Base-by-base conservation (phyloP, 2,888 invertebrate genomes). In the Acrobasis repandana region DNA sequence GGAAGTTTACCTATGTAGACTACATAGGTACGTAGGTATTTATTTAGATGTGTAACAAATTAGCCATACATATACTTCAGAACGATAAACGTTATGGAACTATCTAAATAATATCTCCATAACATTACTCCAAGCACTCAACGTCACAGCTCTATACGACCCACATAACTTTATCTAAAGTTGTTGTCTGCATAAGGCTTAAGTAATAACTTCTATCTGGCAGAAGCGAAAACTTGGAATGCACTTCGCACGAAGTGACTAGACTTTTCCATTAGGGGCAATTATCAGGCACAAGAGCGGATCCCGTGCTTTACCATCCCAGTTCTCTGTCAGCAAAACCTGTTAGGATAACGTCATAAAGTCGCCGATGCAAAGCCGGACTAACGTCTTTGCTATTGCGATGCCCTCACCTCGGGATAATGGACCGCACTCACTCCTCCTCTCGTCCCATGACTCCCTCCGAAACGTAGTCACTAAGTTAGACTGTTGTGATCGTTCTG, bases 341-440 rank as follows among this genome's bases (percentile, higher is more conserved):
- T 89, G 90, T 90, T 90, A 90, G 88, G 90, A 90, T 91, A 91
- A 91, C 88, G 90, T 91, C 88, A 89, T 90, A 91, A 91, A 90
- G 85, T 89, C 90, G 81, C 83, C 86, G 85, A 85, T 82, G 88
- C 88, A 82, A 80, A 83, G 86, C 86, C 86, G 88, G 89, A 87
- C 88, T 88, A 88, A 86, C 88, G 86, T 88, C 88, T 89, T 90
- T 85, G 88, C 85, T 86, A 86, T 82, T 84, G 85, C 78, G 80
- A 76, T 80, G 83, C 80, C 83, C 84, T 84, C 84, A 85, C 88
- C 82, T 83, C 82, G 79, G 79, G 83, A 88, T 90, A 90, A 90
- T 89, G 88, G 87, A 88, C 84, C 77, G 72, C 80, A 72, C 81
- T 80, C 76, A 64, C 67, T 68, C 64, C 73, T 64, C 64, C 58